These are phyloP conservation scores for Amblyornis subalaris DNA, from an alignment of 2,113 vertebrate genomes.

Conservation along the genomic window DNA sequence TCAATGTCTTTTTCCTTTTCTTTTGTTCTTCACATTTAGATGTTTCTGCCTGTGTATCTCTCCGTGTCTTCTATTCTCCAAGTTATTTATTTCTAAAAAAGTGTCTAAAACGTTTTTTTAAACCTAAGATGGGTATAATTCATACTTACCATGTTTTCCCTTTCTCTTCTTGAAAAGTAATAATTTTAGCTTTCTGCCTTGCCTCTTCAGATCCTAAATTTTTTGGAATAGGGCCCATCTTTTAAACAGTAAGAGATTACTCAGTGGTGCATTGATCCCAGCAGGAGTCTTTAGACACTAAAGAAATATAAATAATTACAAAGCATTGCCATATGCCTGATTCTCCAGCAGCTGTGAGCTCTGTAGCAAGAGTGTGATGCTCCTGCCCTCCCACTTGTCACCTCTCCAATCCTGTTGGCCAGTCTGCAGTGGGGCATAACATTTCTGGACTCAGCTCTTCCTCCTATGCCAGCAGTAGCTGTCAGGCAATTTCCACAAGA, in stretches of 20 bases:
- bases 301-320: slow-evolving; percentile 14
- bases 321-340: not conserved
- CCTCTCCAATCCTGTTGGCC: not conserved
- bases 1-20: not conserved
- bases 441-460: not conserved
- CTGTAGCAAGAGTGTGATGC: not conserved
- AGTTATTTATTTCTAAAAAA: not conserved
- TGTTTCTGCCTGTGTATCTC: not conserved
- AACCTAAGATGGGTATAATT: not conserved
- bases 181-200: not conserved
- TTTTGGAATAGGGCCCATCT: not conserved
- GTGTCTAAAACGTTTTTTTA: not conserved
- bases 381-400: not conserved
- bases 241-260: not conserved
- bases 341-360: not conserved
- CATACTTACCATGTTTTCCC: not conserved
- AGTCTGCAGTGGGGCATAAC: not conserved
- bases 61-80: not conserved
- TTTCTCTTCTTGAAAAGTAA: not conserved
- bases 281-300: not conserved
- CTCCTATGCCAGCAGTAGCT: not conserved
- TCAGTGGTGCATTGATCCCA: not conserved
- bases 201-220: not conserved
- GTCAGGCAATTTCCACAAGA: not conserved
- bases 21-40: not conserved